A percentile compares a stretch with the other conserved stretches of the same genome.
phyloP scores from a whole-genome alignment of 2,113 vertebrate species.

The Pelmatolapia mariae region DNA sequence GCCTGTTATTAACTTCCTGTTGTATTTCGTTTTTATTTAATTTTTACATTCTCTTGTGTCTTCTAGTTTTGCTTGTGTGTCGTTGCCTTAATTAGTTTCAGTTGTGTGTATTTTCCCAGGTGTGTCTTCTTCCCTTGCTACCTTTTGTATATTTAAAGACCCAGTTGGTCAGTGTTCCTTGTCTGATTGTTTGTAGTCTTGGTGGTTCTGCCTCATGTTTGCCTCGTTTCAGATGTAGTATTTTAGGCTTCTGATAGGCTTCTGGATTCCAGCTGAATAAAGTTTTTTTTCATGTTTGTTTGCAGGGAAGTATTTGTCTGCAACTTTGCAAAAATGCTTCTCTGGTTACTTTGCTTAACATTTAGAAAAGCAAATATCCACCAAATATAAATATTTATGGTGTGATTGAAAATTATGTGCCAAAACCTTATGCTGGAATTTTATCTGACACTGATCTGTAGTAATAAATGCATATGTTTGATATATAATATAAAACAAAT shows the following conservation, averaged over 20 bases:
- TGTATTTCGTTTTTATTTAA: background rate
- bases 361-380: background rate
- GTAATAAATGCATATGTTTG: constrained; percentile 19
- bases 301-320: background rate
- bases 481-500: constrained; percentile 33
- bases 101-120: background rate
- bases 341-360: background rate
- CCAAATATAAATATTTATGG: background rate
- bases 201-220: background rate
- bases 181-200: background rate
- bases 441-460: background rate
- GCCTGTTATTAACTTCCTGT: background rate
- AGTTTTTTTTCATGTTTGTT: background rate
- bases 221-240: background rate
- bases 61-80: background rate
- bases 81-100: background rate
- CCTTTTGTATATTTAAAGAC: background rate
- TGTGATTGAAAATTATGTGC: background rate
- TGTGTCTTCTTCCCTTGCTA: background rate
- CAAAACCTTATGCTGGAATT: constrained; percentile 4
- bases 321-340: background rate
- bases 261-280: background rate
- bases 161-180: background rate
- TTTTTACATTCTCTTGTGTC: background rate
- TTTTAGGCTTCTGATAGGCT: background rate